phyloP scores from a whole-genome alignment of 2,797 vertebrate species.

The Paramormyrops hopkinsi region DNA sequence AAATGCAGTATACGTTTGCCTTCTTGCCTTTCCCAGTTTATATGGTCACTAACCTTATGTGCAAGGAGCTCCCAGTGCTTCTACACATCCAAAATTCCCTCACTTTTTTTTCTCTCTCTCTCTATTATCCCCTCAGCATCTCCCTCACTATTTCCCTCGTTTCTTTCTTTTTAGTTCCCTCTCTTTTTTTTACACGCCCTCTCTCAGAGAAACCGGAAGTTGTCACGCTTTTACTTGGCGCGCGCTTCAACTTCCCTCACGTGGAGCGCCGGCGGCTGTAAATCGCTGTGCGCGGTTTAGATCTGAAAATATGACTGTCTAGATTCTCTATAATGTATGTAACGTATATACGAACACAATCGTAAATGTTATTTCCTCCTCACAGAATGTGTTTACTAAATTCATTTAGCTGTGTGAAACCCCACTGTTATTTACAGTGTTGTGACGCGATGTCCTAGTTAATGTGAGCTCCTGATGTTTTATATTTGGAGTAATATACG shows the following conservation, averaged over 20 bases:
- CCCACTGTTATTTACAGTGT: neutral
- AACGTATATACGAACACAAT: neutral
- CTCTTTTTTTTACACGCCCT: neutral
- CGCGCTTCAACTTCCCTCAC: neutral
- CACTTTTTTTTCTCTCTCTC: neutral
- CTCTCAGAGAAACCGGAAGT: slow-evolving; percentile 10
- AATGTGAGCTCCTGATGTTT: neutral
- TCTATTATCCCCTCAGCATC: neutral
- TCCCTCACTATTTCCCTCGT: neutral
- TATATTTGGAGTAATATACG: neutral
- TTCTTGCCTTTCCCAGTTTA: neutral
- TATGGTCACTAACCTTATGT: neutral
- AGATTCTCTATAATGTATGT: neutral
- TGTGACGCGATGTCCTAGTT: neutral
- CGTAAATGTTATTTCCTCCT: neutral
- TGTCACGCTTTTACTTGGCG: neutral
- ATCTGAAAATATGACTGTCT: neutral
- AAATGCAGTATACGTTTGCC: neutral
- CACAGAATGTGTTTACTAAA: neutral
- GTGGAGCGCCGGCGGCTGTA: neutral
- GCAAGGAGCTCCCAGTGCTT: neutral
- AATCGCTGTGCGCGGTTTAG: neutral
- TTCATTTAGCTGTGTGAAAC: neutral
- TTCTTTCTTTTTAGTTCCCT: neutral
- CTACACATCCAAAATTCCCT: neutral